Base-by-base conservation (phyloP, 2,113 vertebrate species). In the Takifugu flavidus region DNA sequence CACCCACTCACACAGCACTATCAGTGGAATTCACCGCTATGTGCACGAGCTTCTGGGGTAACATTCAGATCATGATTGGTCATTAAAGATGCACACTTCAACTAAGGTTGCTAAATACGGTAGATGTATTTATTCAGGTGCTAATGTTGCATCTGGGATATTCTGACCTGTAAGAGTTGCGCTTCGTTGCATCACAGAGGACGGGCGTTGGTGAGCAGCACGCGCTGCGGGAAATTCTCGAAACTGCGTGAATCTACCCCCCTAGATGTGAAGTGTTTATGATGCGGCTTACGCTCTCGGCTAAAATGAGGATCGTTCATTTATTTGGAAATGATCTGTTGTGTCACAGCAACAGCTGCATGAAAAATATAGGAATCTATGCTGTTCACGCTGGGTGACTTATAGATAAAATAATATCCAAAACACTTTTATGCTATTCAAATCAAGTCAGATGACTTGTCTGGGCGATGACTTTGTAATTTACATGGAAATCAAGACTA, bases 1-100 rank as follows among this genome's bases (percentile, higher is more conserved):
- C 50, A 55, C 69, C 72, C 27, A 66, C 68, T 66, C 75, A 71
- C 62, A 75, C 61, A 59, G 80, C 49, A 78, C 62, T 62, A 83
- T 75, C 67, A 70, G 65, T 65, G 70, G 31, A 39, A 53, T 57
- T 47, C 74, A 56, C 44, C 49, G 26, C 56, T 70, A 60, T 59
- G 25, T 55, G 46, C 66, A 26, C n/a, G 43, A 1, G 52, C 62
- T 20, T 53, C 31, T 31, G 14, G 46, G 31, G 64, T 62, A 74
- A 78, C 63, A 79, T 70, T 79, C 52, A 25, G 57, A 63, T 47
- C 20, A 20, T 27, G 75, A 64, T 74, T 56, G 56, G 75, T 85
- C 79, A 74, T 80, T 82, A 62, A 75, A 70, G 28, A 64, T 7
- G 6, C 53, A 14, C 13, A n/a, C 25, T 34, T 61, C 61, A 64